Evolutionary conservation across 2,797 vertebrate species (phyloP).

Genomic region (Schizothorax lantsangensis): DNA sequence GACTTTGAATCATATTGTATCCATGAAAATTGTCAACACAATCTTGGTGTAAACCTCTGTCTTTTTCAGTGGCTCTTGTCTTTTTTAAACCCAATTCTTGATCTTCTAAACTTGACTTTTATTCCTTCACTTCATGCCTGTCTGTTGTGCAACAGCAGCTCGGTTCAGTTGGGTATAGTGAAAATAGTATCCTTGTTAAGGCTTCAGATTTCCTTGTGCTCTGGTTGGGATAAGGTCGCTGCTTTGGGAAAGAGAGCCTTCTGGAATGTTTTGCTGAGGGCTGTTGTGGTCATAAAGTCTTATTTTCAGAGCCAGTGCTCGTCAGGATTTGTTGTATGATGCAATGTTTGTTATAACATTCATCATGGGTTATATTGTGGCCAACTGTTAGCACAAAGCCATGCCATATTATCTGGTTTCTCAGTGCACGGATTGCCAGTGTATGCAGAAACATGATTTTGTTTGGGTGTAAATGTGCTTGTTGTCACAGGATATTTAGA

Average conservation of each 20-base stretch:
- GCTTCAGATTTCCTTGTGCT: conserved; percentile 29
- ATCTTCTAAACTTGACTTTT: conserved; percentile 45
- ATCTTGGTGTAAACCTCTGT: conserved; percentile 17
- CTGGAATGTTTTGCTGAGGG: conserved; percentile 48
- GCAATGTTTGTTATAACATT: conserved; percentile 10
- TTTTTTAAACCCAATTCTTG: background rate
- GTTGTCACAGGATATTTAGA: conserved; percentile 1
- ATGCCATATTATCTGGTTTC: background rate
- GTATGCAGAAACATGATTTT: background rate
- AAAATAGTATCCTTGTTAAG: conserved; percentile 34
- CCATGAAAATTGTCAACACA: background rate
- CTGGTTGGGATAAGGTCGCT: conserved; percentile 30
- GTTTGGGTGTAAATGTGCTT: background rate
- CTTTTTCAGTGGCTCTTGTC: conserved; percentile 47
- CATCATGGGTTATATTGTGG: background rate
- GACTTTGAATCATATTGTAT: background rate
- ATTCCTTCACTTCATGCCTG: conserved; percentile 41
- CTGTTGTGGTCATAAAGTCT: conserved; percentile 21
- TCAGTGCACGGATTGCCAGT: background rate
- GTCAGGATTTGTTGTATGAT: conserved; percentile 17
- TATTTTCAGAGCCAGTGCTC: background rate
- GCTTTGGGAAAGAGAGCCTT: background rate
- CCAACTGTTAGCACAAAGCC: background rate
- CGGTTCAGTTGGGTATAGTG: conserved; percentile 12
- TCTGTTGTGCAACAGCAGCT: conserved; percentile 47